These are phyloP conservation scores for Gila orcuttii DNA, from an alignment of 2,113 vertebrate species.

Conservation along the genomic window DNA sequence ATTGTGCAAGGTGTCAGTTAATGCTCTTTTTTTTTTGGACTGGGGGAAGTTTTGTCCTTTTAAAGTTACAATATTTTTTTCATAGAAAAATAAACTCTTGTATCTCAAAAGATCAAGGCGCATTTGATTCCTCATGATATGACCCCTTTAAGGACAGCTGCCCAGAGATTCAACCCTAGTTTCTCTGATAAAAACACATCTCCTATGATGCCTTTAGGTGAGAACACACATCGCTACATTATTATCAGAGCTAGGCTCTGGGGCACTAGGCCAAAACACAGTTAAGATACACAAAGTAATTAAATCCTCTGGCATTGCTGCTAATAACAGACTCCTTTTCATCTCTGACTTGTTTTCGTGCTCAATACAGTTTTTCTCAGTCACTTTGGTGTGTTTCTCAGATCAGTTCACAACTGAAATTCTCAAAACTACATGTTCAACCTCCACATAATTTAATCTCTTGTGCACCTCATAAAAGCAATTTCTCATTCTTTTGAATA, in stretches of 20 bases:
- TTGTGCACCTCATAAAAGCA: no score
- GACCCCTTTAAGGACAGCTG: conserved; percentile 9
- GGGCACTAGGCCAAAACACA: not conserved
- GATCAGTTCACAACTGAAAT: no score
- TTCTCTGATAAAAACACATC: conserved; percentile 6
- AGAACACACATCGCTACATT: not conserved
- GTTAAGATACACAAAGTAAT: conserved; percentile 14
- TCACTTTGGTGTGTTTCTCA: no score
- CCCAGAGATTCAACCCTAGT: not conserved
- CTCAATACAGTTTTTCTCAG: not conserved
- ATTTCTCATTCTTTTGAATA: no score
- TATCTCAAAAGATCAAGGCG: not conserved
- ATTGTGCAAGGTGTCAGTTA: not conserved
- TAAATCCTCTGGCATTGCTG: not conserved
- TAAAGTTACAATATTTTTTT: not conserved
- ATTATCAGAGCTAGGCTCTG: not conserved
- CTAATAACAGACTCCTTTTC: conserved; percentile 9
- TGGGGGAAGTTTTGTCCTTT: not conserved
- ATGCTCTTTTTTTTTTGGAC: not conserved
- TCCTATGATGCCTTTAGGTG: conserved; percentile 15
- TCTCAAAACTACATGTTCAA: no score
- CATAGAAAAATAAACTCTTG: not conserved
- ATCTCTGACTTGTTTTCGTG: not conserved
- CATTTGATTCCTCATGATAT: not conserved
- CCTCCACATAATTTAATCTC: no score